Conservation (phyloP, 2,888 invertebrate genomes). For the Cyclophora albipunctata region DNA sequence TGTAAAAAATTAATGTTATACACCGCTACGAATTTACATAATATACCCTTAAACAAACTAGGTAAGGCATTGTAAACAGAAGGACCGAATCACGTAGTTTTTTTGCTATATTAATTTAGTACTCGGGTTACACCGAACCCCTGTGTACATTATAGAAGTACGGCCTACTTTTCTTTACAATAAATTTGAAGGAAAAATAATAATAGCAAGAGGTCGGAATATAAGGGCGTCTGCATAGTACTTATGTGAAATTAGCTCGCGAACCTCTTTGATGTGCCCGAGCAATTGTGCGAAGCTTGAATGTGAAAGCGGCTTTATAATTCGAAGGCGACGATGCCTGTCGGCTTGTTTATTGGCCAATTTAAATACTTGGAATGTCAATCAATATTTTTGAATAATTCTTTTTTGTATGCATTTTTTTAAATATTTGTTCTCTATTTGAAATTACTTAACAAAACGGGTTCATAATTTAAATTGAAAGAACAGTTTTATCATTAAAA, state of each 20-base stretch:
- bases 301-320: slow-evolving; percentile 63
- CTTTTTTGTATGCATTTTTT: neutral
- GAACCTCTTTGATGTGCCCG: slow-evolving; percentile 64
- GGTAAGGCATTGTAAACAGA: slow-evolving; percentile 56
- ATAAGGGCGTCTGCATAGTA: slow-evolving; percentile 64
- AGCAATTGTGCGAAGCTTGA: slow-evolving; percentile 56
- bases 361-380: slow-evolving; percentile 23
- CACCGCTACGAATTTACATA: slow-evolving; percentile 64
- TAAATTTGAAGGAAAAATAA: slow-evolving; percentile 63
- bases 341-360: slow-evolving; percentile 32
- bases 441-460: too few relatives aligned
- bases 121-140: slow-evolving; percentile 63
- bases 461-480: too few relatives aligned
- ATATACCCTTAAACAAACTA: slow-evolving; percentile 65
- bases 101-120: slow-evolving; percentile 68
- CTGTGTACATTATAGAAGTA: slow-evolving; percentile 45
- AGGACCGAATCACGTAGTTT: slow-evolving; percentile 58
- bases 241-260: slow-evolving; percentile 72
- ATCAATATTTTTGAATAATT: slow-evolving; percentile 15
- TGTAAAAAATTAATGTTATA: slow-evolving; percentile 51
- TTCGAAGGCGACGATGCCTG: slow-evolving; percentile 46
- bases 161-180: slow-evolving; percentile 57
- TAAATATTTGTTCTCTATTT: too few relatives aligned
- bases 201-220: slow-evolving; percentile 49
- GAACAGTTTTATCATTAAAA: too few relatives aligned